A percentile compares a stretch with the other conserved stretches of the same genome.
Evolutionary conservation across 2,888 invertebrate genomes (phyloP).

Genomic region (Diachrysia chrysitis): DNA sequence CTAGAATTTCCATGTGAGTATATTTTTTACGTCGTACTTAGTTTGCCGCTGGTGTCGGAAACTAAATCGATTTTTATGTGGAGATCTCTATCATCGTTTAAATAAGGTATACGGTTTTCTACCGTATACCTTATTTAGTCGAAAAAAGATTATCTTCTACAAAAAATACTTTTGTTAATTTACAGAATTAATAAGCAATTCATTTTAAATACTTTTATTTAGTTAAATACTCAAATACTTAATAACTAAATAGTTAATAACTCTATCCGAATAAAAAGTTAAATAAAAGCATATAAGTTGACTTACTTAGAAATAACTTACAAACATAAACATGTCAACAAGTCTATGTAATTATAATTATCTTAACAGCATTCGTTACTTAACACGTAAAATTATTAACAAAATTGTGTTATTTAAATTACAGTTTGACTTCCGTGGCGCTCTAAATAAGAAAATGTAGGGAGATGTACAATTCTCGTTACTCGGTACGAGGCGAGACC

Average conservation of each 20-base stretch:
- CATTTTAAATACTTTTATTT: too few relatives aligned
- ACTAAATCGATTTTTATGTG: conserved; percentile 14
- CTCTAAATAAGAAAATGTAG: conserved; percentile 56
- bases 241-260: too few relatives aligned
- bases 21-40: conserved; percentile 45
- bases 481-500: conserved; percentile 49
- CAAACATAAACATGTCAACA: background rate
- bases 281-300: background rate
- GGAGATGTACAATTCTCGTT: conserved; percentile 59
- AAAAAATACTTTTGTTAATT: too few relatives aligned
- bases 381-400: conserved; percentile 42
- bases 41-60: conserved; percentile 32
- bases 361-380: conserved; percentile 40
- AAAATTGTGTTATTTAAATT: conserved; percentile 52
- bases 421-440: conserved; percentile 37
- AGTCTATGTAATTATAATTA: conserved; percentile 20
- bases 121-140: too few relatives aligned
- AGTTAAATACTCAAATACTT: too few relatives aligned
- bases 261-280: background rate
- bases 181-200: too few relatives aligned
- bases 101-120: background rate
- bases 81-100: background rate
- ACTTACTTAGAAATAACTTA: too few relatives aligned
- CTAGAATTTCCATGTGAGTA: conserved; percentile 62
- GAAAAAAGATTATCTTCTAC: too few relatives aligned